Evolutionary conservation across 2,888 invertebrate genomes (phyloP).

Genomic region (Caenorhabditis plicata): DNA sequence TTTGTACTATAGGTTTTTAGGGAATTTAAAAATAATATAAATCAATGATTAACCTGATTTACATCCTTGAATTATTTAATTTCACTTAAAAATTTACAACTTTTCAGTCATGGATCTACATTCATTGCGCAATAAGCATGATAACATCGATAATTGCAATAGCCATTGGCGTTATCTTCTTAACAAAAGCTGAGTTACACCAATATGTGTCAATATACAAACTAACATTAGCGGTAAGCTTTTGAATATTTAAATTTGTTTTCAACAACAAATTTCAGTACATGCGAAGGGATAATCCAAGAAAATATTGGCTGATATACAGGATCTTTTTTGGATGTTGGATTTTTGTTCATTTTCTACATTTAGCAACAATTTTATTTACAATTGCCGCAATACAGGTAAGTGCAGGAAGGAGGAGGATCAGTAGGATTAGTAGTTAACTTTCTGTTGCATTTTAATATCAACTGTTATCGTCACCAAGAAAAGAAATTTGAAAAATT

Average conservation of each 20-base stretch:
- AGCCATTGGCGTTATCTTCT: conserved; percentile 27
- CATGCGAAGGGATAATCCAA: conserved; percentile 29
- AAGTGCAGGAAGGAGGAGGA: too few species aligned
- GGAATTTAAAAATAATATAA: too few species aligned
- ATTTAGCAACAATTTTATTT: conserved; percentile 18
- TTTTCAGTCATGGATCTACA: conserved; percentile 43
- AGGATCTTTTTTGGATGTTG: conserved; percentile 25
- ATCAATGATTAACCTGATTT: too few species aligned
- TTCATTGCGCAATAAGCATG: conserved; percentile 25
- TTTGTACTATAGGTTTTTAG: too few species aligned
- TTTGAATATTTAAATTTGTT: background rate
- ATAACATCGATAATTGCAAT: conserved; percentile 32
- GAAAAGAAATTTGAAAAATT: too few species aligned
- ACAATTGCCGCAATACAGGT: conserved; percentile 36
- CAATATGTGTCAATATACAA: conserved; percentile 33
- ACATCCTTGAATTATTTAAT: too few species aligned
- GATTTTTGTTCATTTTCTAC: conserved; percentile 35
- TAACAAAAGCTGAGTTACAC: conserved; percentile 36
- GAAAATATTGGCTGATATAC: conserved; percentile 40
- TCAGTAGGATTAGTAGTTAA: background rate
- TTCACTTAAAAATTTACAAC: too few species aligned
- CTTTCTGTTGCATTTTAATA: too few species aligned
- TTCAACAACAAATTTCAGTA: conserved; percentile 27
- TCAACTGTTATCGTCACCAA: too few species aligned
- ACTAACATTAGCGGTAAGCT: conserved; percentile 34